Evolutionary conservation across 2,888 invertebrate species (phyloP), one percentile per base, ranked within the genome.

Genomic region (Tipula helvola): DNA sequence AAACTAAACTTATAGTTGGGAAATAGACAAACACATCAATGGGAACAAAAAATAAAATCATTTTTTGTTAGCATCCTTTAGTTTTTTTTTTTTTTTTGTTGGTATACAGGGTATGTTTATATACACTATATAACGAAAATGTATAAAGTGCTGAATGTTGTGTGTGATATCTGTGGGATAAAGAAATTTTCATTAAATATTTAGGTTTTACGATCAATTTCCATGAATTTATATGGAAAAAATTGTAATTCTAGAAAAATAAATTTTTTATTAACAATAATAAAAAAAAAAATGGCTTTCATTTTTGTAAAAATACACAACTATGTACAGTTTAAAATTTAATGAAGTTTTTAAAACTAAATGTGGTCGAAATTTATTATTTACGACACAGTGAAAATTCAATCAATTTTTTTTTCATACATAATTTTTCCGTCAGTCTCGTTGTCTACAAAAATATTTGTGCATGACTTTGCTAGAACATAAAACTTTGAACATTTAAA

Each of bases 121-220:
- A 39, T 39, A 39, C 5, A 42, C 42, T 42, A 42, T 44, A 52
- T 16, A 16, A 44, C 10, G 44, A 10, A 10, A 12, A 10, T 16
- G 8, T n/a, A 16, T 28, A 71, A 10, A 71, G 28, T 71, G 18
- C 71, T 71, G 71, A 71, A 18, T 71, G 71, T 71, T 71, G 71
- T 71, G 18, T 71, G 71, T 71, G 18, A 71, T 71, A 28, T 28
- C 28, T 28, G 39, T 18, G 13, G 71, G 71, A 71, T 71, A 71
- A 71, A 71, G 71, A 71, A 71, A 71, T 71, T 71, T 71, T 71
- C 71, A 71, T 71, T 71, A 71, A 71, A 71, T 71, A 71, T 71
- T 71, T 71, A 71, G 8, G 71, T 71, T 71, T 71, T 71, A 71
- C 71, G 71, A 71, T 71, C 71, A 71, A 71, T 71, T 71, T 71